A percentile compares a stretch with the other conserved stretches of the same genome.
Evolutionary conservation across 2,797 vertebrate species (phyloP).

Genomic region (Chelon auratus): DNA sequence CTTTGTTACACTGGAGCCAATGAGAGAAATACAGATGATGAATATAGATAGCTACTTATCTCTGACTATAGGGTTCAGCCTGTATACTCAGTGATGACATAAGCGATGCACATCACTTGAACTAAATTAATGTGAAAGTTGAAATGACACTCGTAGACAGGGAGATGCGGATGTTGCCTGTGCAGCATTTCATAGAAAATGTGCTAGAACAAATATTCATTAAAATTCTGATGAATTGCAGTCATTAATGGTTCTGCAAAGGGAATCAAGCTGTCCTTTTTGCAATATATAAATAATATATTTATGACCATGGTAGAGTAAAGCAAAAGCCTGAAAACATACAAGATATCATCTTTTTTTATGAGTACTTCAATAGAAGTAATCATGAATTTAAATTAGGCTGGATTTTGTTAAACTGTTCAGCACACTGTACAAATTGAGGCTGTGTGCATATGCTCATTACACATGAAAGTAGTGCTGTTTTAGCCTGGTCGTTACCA

Average conservation of each 20-base stretch:
- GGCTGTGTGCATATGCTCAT: too few relatives aligned
- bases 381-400: background rate
- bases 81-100: slow-evolving; percentile 27
- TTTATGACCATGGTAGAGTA: background rate
- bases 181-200: slow-evolving; percentile 15
- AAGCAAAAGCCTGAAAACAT: background rate
- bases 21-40: slow-evolving; percentile 66
- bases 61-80: slow-evolving; percentile 41
- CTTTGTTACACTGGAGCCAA: slow-evolving; percentile 49
- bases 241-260: background rate
- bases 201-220: background rate
- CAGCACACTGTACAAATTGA: background rate
- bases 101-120: slow-evolving; percentile 35
- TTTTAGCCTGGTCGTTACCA: too few relatives aligned
- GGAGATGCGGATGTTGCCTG: slow-evolving; percentile 16
- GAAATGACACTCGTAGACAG: slow-evolving; percentile 22
- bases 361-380: background rate
- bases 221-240: slow-evolving; percentile 14
- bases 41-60: slow-evolving; percentile 71
- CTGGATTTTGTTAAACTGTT: background rate
- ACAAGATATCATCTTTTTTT: background rate
- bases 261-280: background rate
- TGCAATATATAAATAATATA: background rate
- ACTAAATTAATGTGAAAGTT: slow-evolving; percentile 40
- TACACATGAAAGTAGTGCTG: too few relatives aligned